phyloP scores from a whole-genome alignment of 2,797 vertebrate species.

The Dryobates pubescens region DNA sequence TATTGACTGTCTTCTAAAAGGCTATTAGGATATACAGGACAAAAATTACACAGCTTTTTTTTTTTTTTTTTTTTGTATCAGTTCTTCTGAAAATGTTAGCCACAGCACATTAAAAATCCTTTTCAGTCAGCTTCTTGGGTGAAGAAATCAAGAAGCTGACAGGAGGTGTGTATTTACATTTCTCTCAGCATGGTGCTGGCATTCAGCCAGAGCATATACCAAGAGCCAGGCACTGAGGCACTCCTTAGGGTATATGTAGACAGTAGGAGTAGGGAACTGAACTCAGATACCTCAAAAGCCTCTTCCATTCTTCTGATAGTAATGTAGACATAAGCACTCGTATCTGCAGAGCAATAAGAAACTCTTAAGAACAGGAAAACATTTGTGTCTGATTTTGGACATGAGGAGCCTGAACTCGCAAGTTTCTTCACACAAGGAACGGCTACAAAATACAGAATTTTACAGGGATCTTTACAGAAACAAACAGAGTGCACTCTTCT shows the following conservation, averaged over 20 bases:
- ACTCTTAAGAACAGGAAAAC: neutral
- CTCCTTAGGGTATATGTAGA: accelerated
- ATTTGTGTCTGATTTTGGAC: neutral
- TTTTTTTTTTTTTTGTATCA: neutral
- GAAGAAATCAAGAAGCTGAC: neutral
- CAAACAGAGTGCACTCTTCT: neutral
- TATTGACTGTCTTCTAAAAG: neutral
- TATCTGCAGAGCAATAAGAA: neutral
- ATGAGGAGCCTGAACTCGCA: neutral
- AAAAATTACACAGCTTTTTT: neutral
- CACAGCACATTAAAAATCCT: neutral
- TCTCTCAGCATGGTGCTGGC: neutral
- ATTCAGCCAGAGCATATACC: neutral
- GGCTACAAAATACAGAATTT: neutral
- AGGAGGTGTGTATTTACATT: neutral
- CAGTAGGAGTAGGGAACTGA: neutral
- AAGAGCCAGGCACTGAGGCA: neutral
- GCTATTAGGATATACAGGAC: neutral
- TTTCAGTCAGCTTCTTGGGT: neutral
- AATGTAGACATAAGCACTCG: slow-evolving; percentile 7
- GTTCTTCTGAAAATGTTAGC: neutral
- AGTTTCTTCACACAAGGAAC: neutral
- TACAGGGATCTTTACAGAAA: neutral
- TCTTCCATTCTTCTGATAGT: neutral
- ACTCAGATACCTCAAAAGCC: neutral